Base-by-base conservation (phyloP, 2,797 vertebrate species). In the Sebastes minor region DNA sequence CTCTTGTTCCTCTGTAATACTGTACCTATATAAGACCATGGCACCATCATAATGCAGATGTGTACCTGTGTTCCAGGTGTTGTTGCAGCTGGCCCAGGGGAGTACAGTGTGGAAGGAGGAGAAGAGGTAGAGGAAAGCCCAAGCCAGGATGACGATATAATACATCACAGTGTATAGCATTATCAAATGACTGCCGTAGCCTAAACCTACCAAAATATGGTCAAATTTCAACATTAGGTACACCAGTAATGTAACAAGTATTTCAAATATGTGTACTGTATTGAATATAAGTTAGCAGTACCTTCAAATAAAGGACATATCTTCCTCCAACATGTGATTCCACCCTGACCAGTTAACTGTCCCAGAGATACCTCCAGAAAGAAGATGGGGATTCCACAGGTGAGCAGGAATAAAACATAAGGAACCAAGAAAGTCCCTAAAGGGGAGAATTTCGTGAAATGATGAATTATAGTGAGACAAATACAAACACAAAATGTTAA, bases 21-120 rank as follows among this genome's bases (percentile, higher is more conserved):
- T 46, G 1, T 46, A 18, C 20, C 49, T n/a, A 20, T 0, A n/a
- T 14, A 18, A 13, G 23, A 3, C 3, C 10, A 67, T 20, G 1
- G 11, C 49, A 52, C 0, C 18, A 16, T 5, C 14, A 4, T 10
- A 16, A 30, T 57, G 20, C 2, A 10, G 20, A 52, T 12, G 25
- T 38, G 28, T 79, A 95, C 95, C 92, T 89, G 93, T 94, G 81
- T 95, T 95, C 95, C 95, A 95, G 73, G 74, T 88, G 89, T 95
- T 95, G 75, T 86, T 78, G 42, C 94, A 95, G 81, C 66, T 94
- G 56, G 90, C 88, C 95, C 94, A 95, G 27, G 94, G 93, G 18
- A 95, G 90, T 30, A 91, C 87, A 46, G 91, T 70, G 22, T 80
- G 74, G 75, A 95, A 95, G 64, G 92, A 92, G 13, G 76, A 93